Evolutionary conservation across 2,797 vertebrate species (phyloP), one percentile per base, ranked within the genome.

Genomic region (Acrossocheilus fasciatus): DNA sequence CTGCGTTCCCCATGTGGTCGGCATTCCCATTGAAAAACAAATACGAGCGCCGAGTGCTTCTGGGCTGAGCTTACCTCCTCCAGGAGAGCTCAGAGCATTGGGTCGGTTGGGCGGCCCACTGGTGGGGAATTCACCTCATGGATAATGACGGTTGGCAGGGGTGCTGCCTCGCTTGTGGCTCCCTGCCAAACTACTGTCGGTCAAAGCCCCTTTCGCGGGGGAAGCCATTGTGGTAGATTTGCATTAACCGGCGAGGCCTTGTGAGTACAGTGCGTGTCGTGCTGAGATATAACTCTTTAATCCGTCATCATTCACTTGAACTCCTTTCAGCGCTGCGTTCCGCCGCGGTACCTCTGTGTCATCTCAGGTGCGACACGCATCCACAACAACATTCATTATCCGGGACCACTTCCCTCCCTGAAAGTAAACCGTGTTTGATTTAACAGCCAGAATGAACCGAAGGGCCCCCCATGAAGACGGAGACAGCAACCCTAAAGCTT

Each of bases 71-170:
- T 90, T 87, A 39, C 0, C 50, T 82, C 72, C 76, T 88, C 93
- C 91, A 85, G 74, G 89, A 88, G 90, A 89, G 92, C 92, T 92
- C 64, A 86, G 91, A 90, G 91, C 91, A 91, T 90, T 73, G 86
- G 79, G 93, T 92, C 92, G 92, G 92, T 76, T 90, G 86, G 87
- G 89, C 87, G 91, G 91, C 94, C 93, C 93, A 87, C 86, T 88
- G 92, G 93, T 89, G 90, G 91, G 43, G 92, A 95, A 95, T 94
- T 93, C 94, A 94, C 91, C 93, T 95, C 91, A 89, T 91, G 91
- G 91, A 92, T 90, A 93, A 96, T 95, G 94, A 94, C 93, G 93
- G 95, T 93, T 96, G 94, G 95, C 92, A 94, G 92, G 94, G 94
- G 94, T 94, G 92, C 94, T 87, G 91, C 94, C 93, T 74, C 88